Conservation (phyloP, 2,797 vertebrate genomes). For the Phalanger gymnotis region DNA sequence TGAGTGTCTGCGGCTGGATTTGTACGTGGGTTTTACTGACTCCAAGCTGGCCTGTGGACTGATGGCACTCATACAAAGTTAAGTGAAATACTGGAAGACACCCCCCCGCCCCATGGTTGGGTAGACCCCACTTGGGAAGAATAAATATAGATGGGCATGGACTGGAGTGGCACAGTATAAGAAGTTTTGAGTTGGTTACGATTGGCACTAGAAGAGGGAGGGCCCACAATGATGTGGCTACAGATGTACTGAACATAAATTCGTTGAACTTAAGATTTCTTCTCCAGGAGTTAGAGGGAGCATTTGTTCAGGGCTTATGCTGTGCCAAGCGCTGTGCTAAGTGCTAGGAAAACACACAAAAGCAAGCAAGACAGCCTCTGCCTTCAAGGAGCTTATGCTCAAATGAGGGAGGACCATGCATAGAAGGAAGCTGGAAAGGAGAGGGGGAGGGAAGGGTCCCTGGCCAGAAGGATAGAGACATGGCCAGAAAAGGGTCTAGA, state of each 20-base stretch:
- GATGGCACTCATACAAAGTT: not conserved
- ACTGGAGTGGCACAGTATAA: too few species aligned
- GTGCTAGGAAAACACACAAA: not conserved
- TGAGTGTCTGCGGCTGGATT: not conserved
- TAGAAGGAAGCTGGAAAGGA: not conserved
- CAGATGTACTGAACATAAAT: too few species aligned
- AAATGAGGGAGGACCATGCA: not conserved
- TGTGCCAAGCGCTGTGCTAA: not conserved
- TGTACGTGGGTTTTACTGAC: not conserved
- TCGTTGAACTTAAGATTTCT: too few species aligned
- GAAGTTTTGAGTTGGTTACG: too few species aligned
- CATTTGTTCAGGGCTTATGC: not conserved
- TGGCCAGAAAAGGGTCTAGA: not conserved
- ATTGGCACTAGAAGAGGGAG: not conserved
- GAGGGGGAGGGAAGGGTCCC: not conserved
- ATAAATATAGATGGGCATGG: not conserved
- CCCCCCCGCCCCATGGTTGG: too few species aligned
- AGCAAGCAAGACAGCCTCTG: not conserved
- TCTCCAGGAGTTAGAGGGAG: not conserved
- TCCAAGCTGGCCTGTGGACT: not conserved
- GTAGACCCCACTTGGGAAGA: not conserved
- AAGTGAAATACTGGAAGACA: too few species aligned
- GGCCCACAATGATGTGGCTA: not conserved
- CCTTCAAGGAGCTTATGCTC: not conserved
- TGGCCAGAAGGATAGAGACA: rapidly evolving